Percentiles rank a stretch among this genome's conserved stretches.
Conservation (phyloP, 2,113 vertebrate species). For the Pomatorhinus ruficollis region DNA sequence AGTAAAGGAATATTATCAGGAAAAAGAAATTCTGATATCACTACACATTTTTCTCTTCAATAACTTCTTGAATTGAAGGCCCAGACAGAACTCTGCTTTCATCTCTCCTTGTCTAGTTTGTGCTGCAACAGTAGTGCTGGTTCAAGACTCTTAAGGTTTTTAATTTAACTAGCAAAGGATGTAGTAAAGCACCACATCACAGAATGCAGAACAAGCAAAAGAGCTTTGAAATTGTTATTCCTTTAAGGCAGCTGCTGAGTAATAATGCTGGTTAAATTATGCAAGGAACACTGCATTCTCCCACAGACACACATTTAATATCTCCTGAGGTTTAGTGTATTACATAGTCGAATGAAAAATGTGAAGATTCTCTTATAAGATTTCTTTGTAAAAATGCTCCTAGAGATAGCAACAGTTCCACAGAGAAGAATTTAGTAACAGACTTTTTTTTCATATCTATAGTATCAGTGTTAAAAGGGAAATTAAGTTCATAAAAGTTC, state of each 20-base stretch:
- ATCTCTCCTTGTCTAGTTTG: slow-evolving; percentile 20
- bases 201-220: slow-evolving; percentile 19
- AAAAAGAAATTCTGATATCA: background rate
- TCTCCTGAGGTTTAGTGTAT: slow-evolving; percentile 33
- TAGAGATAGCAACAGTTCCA: slow-evolving; percentile 16
- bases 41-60: background rate
- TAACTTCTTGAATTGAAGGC: background rate
- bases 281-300: slow-evolving; percentile 43
- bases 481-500: background rate
- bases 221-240: slow-evolving; percentile 35
- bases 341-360: background rate
- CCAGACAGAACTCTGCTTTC: background rate
- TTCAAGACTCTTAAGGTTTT: background rate
- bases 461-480: background rate
- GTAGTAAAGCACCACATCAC: slow-evolving; percentile 18
- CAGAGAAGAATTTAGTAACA: background rate
- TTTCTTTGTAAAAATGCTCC: background rate
- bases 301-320: slow-evolving; percentile 30
- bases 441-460: background rate
- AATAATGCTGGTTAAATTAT: slow-evolving; percentile 62
- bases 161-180: slow-evolving; percentile 47
- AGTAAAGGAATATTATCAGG: background rate
- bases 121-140: background rate
- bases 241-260: slow-evolving; percentile 50
- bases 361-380: slow-evolving; percentile 4